phyloP scores from a whole-genome alignment of 2,113 vertebrate genomes.

The Lipotes vexillifer region DNA sequence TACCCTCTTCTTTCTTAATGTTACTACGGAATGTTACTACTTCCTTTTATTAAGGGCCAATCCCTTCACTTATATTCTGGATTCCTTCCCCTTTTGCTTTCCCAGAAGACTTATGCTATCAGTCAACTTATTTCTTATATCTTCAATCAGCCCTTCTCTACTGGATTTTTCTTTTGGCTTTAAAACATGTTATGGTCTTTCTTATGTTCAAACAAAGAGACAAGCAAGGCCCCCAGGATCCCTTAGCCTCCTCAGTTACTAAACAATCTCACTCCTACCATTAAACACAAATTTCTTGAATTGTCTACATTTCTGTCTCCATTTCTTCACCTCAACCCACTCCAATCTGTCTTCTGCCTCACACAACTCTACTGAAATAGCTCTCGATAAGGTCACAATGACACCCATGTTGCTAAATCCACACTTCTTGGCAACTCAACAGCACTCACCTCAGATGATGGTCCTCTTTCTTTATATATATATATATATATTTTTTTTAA shows the following conservation, averaged over 20 bases:
- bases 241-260: not conserved
- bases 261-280: not conserved
- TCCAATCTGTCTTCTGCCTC: slow-evolving; percentile 44
- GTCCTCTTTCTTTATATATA: not conserved
- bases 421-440: slow-evolving; percentile 18
- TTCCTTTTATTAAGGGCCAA: not conserved
- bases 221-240: not conserved
- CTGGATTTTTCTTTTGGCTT: not conserved
- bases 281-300: slow-evolving; percentile 31
- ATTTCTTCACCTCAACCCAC: slow-evolving; percentile 44
- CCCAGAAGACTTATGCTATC: not conserved
- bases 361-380: slow-evolving; percentile 31
- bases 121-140: not conserved
- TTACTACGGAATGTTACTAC: not conserved
- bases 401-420: slow-evolving; percentile 30
- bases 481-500: not conserved
- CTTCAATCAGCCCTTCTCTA: not conserved
- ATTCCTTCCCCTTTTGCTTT: not conserved
- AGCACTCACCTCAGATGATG: slow-evolving; percentile 12
- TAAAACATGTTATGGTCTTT: not conserved
- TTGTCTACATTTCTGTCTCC: slow-evolving; percentile 33
- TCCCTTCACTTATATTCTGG: not conserved
- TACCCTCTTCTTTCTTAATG: not conserved
- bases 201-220: not conserved
- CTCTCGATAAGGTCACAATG: slow-evolving; percentile 35